These are phyloP conservation scores for Piscicola geometra DNA, from an alignment of 2,888 invertebrate genomes.

Conservation along the genomic window DNA sequence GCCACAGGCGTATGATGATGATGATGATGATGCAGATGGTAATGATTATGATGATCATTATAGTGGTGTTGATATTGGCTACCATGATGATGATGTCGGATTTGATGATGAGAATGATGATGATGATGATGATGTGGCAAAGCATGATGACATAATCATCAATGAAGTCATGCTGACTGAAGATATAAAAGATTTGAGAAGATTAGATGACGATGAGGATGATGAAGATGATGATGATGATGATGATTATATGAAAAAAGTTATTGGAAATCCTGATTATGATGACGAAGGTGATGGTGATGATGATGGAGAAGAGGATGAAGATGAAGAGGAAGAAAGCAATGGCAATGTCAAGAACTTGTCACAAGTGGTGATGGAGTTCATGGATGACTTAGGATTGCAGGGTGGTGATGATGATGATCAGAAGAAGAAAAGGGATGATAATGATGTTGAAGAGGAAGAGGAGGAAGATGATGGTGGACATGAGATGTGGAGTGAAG, in stretches of 20 bases:
- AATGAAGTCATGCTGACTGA: background rate
- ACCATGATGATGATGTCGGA: constrained; percentile 2
- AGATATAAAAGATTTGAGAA: constrained; percentile 46
- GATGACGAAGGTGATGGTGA: constrained; percentile 6
- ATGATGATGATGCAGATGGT: constrained; percentile 18
- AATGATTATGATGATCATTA: constrained; percentile 6
- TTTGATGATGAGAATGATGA: constrained; percentile 20
- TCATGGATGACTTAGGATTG: constrained; percentile 31
- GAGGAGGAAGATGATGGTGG: background rate
- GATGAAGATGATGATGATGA: constrained; percentile 17
- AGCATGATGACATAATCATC: background rate
- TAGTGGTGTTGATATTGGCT: constrained; percentile 9
- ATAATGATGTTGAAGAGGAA: constrained; percentile 51
- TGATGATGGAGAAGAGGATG: constrained; percentile 20
- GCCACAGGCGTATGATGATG: background rate
- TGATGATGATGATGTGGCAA: background rate
- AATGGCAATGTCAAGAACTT: constrained; percentile 19
- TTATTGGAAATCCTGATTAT: background rate
- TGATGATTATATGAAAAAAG: background rate
- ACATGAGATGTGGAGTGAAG: background rate
- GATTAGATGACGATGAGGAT: constrained; percentile 11
- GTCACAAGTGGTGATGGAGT: constrained; percentile 30
- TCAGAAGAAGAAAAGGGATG: constrained; percentile 38
- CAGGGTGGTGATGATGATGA: constrained; percentile 9
- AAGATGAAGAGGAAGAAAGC: constrained; percentile 34